phyloP scores from a whole-genome alignment of 2,113 vertebrate genomes.

The Myodes glareolus region DNA sequence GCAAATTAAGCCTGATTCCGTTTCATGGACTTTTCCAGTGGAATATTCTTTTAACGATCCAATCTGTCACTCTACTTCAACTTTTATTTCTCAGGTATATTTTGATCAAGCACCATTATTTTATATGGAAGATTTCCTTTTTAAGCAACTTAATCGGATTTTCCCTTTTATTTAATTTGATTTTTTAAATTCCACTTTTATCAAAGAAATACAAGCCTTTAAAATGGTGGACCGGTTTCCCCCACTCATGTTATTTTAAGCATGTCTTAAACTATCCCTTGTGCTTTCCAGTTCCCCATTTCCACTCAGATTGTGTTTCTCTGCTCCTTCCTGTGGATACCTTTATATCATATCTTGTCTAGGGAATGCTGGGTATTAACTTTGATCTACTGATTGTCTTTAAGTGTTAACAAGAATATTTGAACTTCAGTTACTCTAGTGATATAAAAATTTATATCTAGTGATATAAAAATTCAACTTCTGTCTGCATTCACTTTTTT shows the following conservation, averaged over 20 bases:
- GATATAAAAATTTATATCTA: background rate
- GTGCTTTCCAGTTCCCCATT: background rate
- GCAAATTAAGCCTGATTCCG: background rate
- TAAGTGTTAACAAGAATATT: background rate
- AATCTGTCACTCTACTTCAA: background rate
- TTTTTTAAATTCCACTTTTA: background rate
- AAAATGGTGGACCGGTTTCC: background rate
- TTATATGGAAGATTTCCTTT: background rate
- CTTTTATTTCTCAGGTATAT: background rate
- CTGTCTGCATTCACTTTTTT: background rate
- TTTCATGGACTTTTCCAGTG: background rate
- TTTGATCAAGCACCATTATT: background rate
- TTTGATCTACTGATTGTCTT: background rate
- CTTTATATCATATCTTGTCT: background rate
- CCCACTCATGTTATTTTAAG: background rate
- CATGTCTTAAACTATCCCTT: background rate
- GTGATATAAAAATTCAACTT: background rate
- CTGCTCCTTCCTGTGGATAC: background rate
- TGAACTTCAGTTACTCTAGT: background rate
- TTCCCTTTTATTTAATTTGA: background rate
- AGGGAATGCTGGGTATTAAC: background rate
- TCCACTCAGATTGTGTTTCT: background rate
- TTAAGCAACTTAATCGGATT: background rate
- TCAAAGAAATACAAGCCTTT: background rate
- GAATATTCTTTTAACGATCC: background rate